Evolutionary conservation across 1,140 invertebrate species (phyloP).

Genomic region (Ridgeia piscesae): DNA sequence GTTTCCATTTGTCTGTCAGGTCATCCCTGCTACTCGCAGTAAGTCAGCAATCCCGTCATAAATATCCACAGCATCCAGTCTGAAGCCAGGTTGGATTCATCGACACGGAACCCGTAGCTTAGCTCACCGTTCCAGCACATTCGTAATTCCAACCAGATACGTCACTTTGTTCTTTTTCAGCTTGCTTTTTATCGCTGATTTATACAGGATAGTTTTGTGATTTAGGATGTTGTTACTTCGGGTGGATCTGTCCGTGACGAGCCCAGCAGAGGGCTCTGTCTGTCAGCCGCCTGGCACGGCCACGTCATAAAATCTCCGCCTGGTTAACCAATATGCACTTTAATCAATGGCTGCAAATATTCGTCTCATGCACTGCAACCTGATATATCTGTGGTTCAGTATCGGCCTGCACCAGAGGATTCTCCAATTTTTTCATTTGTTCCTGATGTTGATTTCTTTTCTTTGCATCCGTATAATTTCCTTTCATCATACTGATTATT

Average conservation of each 20-base stretch:
- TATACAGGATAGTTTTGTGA: background rate
- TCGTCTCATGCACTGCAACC: background rate
- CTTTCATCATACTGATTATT: background rate
- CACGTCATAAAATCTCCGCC: background rate
- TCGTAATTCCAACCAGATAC: background rate
- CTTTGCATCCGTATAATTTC: background rate
- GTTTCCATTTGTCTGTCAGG: background rate
- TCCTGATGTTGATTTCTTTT: background rate
- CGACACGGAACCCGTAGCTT: background rate
- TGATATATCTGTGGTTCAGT: background rate
- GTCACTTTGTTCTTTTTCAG: background rate
- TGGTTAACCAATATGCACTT: background rate
- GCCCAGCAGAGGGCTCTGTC: conserved; percentile 2
- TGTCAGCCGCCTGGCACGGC: background rate
- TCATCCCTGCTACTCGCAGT: background rate
- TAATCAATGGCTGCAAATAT: background rate
- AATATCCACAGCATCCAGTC: background rate
- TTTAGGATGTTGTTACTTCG: background rate
- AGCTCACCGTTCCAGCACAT: background rate
- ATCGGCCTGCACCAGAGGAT: background rate
- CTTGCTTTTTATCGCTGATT: background rate
- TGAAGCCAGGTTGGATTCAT: background rate
- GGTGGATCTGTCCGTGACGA: background rate
- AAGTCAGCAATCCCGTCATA: background rate
- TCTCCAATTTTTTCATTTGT: background rate